Percentiles rank a stretch among this genome's conserved stretches.
phyloP scores from a whole-genome alignment of 2,888 invertebrate species.

The Dicroscelio sp. region DNA sequence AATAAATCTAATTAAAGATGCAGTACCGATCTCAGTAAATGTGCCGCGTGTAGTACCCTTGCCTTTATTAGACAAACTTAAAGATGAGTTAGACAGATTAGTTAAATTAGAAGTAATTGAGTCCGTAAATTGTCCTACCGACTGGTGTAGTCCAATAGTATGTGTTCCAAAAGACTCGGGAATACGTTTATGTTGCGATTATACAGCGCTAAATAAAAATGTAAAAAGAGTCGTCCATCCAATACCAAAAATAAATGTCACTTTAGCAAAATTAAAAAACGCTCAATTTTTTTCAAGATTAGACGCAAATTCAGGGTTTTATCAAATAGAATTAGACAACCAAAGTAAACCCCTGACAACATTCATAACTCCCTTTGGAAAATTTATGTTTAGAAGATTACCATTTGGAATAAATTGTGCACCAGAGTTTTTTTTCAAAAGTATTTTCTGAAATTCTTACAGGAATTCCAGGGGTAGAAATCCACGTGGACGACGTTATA shows the following conservation, averaged over 20 bases:
- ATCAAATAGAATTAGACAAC: slow-evolving; percentile 72
- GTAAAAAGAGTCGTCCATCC: slow-evolving; percentile 78
- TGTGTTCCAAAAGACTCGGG: slow-evolving; percentile 84
- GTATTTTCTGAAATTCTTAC: slow-evolving; percentile 66
- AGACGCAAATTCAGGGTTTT: slow-evolving; percentile 80
- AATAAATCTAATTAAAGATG: slow-evolving; percentile 83
- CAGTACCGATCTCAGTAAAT: slow-evolving; percentile 84
- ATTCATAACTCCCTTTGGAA: slow-evolving; percentile 80
- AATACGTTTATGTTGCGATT: slow-evolving; percentile 86
- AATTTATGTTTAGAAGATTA: slow-evolving; percentile 76
- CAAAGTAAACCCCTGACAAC: slow-evolving; percentile 78
- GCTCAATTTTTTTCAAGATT: slow-evolving; percentile 82
- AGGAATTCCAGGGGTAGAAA: slow-evolving; percentile 33
- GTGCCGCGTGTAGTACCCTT: slow-evolving; percentile 88
- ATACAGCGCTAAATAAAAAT: slow-evolving; percentile 84
- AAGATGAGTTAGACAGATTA: slow-evolving; percentile 87
- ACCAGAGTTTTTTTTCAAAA: slow-evolving; percentile 51
- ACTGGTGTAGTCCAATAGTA: slow-evolving; percentile 89
- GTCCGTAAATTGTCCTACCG: slow-evolving; percentile 86
- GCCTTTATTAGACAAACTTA: slow-evolving; percentile 86
- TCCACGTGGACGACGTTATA: slow-evolving; percentile 77
- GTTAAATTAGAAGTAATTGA: slow-evolving; percentile 85
- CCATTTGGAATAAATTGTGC: slow-evolving; percentile 82
- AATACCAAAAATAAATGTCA: slow-evolving; percentile 64
- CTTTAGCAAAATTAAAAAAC: slow-evolving; percentile 38